These are phyloP conservation scores for Rhinichthys klamathensis DNA, from an alignment of 2,113 vertebrate genomes.

Conservation along the genomic window DNA sequence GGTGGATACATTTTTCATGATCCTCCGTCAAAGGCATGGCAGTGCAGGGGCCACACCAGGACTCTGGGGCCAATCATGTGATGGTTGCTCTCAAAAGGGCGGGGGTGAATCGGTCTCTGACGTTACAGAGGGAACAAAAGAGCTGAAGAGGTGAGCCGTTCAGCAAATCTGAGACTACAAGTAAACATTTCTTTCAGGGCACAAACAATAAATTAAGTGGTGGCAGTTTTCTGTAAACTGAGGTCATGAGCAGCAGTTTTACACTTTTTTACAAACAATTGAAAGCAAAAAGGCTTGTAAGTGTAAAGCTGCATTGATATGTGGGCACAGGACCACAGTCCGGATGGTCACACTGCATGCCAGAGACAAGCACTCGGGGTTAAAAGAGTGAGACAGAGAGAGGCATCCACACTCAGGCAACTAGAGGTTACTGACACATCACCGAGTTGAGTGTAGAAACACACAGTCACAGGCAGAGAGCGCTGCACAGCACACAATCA, in stretches of 20 bases:
- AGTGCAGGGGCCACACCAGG: constrained; percentile 22
- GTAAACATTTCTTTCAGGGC: background rate
- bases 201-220: background rate
- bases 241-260: constrained; percentile 6
- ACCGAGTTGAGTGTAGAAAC: background rate
- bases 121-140: constrained; percentile 35
- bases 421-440: background rate
- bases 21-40: background rate
- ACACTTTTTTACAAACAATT: background rate
- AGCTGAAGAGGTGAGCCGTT: constrained; percentile 1
- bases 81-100: constrained; percentile 1
- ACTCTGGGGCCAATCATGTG: constrained; percentile 3
- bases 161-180: background rate
- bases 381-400: background rate
- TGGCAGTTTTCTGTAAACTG: background rate
- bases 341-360: background rate
- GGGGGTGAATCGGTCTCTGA: background rate
- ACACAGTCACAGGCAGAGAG: constrained; percentile 41
- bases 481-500: constrained; percentile 25
- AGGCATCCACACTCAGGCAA: constrained; percentile 5
- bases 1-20: constrained; percentile 35
- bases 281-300: background rate
- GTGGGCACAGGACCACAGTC: background rate
- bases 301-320: constrained; percentile 33
- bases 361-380: constrained; percentile 13